A percentile compares a stretch with the other conserved stretches of the same genome.
Evolutionary conservation across 1,140 invertebrate genomes (phyloP).

Genomic region (Procambarus clarkii): DNA sequence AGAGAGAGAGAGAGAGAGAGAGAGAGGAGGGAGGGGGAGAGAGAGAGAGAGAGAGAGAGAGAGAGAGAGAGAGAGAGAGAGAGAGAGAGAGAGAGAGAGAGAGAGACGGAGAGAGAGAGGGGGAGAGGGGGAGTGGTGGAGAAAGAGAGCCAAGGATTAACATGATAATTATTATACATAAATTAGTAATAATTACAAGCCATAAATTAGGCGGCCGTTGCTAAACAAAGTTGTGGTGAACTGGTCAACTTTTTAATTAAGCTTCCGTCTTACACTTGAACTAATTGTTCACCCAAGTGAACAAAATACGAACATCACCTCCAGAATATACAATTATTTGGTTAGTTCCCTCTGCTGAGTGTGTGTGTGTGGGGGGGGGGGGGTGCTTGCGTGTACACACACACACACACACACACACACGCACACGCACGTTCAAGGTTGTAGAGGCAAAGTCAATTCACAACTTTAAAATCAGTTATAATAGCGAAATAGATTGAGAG

Average conservation of each 20-base stretch:
- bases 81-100: constrained; percentile 41
- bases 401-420: no score
- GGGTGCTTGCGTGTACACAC: no score
- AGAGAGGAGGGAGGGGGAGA: constrained; percentile 2
- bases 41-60: constrained; percentile 41
- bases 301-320: background rate
- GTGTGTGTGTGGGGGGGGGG: background rate
- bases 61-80: constrained; percentile 41
- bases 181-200: no score
- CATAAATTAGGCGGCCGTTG: background rate
- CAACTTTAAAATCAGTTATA: no score
- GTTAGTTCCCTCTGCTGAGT: no score
- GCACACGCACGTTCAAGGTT: no score
- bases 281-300: no score
- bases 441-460: no score
- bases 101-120: constrained; percentile 32
- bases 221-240: background rate
- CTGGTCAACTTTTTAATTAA: background rate
- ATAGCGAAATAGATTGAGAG: no score
- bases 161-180: no score
- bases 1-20: background rate
- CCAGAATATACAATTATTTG: background rate
- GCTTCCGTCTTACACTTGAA: no score
- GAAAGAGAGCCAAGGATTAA: no score
- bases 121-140: background rate